Conservation (phyloP, 1,140 invertebrate species). For the Medauroidea extradentata region DNA sequence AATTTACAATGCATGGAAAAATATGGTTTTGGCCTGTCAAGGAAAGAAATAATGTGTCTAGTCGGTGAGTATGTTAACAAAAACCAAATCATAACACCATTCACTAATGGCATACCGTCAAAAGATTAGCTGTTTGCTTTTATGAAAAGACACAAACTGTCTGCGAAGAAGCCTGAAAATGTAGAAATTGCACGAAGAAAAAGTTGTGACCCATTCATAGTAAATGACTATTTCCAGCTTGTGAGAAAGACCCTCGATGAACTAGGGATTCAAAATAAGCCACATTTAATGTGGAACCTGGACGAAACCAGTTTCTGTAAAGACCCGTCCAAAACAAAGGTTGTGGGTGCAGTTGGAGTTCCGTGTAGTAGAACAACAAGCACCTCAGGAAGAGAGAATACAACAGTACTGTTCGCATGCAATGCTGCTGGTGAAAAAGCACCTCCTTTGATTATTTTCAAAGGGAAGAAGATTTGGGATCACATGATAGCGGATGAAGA, state of each 20-base stretch:
- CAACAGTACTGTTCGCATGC: conserved; percentile 33
- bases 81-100: conserved; percentile 7
- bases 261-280: conserved; percentile 22
- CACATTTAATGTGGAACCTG: conserved; percentile 33
- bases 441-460: conserved; percentile 33
- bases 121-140: conserved; percentile 10
- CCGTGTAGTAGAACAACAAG: conserved; percentile 30
- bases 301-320: conserved; percentile 34
- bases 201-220: conserved; percentile 27
- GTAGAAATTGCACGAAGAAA: conserved; percentile 36
- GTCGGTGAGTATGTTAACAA: conserved; percentile 8
- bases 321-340: conserved; percentile 32
- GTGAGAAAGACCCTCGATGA: conserved; percentile 24
- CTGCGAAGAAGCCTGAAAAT: conserved; percentile 24
- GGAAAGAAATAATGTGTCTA: conserved; percentile 9
- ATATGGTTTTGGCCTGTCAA: conserved; percentile 10
- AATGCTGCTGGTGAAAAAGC: conserved; percentile 35
- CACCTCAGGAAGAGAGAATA: conserved; percentile 35
- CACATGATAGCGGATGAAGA: conserved; percentile 17
- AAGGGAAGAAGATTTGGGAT: conserved; percentile 30
- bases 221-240: conserved; percentile 31
- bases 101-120: conserved; percentile 6
- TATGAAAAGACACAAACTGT: no score
- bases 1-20: conserved; percentile 5
- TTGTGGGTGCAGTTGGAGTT: conserved; percentile 28